A percentile compares a stretch with the other conserved stretches of the same genome.
Conservation (phyloP, 1,140 invertebrate genomes). For the Patella vulgata region DNA sequence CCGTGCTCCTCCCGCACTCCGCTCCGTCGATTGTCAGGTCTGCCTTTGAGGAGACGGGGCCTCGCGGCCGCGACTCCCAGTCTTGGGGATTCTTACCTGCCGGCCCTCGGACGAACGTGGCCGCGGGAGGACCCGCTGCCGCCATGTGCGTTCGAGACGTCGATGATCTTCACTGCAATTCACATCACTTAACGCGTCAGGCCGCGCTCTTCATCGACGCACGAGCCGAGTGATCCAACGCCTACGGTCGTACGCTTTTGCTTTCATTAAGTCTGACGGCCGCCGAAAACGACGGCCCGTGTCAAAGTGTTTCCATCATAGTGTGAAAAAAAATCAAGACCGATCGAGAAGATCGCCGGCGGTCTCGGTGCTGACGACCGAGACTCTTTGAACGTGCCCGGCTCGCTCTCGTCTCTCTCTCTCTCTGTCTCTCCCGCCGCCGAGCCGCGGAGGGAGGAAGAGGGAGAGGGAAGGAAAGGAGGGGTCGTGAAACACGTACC, state of each 20-base stretch:
- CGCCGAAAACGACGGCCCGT: too few species aligned
- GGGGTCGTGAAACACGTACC: too few species aligned
- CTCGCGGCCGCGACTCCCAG: neutral
- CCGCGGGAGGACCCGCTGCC: slow-evolving; percentile 73
- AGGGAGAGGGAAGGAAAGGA: too few species aligned
- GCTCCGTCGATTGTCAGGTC: neutral
- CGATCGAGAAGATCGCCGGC: neutral
- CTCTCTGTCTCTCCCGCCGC: neutral
- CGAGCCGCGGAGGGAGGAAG: too few species aligned
- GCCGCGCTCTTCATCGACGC: slow-evolving; percentile 83
- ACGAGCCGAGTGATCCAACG: slow-evolving; percentile 79
- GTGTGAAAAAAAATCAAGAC: neutral
- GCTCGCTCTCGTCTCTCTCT: neutral
- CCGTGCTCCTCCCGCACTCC: neutral
- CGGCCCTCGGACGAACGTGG: slow-evolving; percentile 73
- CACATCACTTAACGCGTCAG: slow-evolving; percentile 80
- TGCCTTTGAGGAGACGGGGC: neutral
- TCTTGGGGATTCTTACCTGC: slow-evolving; percentile 21
- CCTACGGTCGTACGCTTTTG: slow-evolving; percentile 55
- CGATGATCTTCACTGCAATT: slow-evolving; percentile 85
- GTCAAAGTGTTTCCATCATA: too few species aligned
- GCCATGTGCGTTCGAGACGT: slow-evolving; percentile 84
- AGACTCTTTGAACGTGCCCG: slow-evolving; percentile 1
- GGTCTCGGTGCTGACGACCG: neutral
- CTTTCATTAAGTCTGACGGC: neutral